Evolutionary conservation across 2,113 vertebrate genomes (phyloP).

Genomic region (Excalfactoria chinensis): DNA sequence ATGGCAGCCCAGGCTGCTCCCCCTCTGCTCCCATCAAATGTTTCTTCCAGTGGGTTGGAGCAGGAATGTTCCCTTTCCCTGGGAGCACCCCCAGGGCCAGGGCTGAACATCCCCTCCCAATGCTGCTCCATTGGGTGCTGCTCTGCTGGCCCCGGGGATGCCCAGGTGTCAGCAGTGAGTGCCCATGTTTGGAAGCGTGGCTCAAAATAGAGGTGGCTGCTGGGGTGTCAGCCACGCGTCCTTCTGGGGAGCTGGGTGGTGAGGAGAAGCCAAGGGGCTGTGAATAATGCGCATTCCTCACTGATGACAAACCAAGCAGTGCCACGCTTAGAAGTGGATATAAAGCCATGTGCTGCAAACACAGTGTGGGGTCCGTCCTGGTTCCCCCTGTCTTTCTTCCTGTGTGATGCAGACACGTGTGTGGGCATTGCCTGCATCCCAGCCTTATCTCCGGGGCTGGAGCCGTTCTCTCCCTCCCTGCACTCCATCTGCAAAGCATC

Average conservation of each 20-base stretch:
- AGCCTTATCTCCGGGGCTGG: neutral
- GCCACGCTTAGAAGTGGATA: neutral
- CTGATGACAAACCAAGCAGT: neutral
- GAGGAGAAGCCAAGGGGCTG: conserved; percentile 14
- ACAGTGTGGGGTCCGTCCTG: rapidly evolving
- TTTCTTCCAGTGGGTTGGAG: neutral
- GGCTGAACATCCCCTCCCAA: neutral
- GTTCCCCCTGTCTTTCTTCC: neutral
- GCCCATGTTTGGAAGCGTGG: conserved; percentile 40
- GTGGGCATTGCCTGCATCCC: neutral
- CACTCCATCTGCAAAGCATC: neutral
- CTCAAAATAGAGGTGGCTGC: neutral
- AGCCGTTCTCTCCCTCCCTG: neutral
- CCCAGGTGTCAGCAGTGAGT: neutral
- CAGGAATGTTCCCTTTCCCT: neutral
- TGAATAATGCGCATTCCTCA: conserved; percentile 56
- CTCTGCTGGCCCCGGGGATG: neutral
- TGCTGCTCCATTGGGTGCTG: neutral
- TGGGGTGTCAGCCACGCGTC: neutral
- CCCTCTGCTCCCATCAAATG: neutral
- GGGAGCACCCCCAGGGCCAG: neutral
- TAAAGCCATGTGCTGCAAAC: neutral
- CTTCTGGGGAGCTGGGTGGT: conserved; percentile 15
- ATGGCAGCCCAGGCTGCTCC: neutral
- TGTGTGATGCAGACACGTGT: no score